Evolutionary conservation across 2,113 vertebrate species (phyloP).

Genomic region (Butorides virescens): DNA sequence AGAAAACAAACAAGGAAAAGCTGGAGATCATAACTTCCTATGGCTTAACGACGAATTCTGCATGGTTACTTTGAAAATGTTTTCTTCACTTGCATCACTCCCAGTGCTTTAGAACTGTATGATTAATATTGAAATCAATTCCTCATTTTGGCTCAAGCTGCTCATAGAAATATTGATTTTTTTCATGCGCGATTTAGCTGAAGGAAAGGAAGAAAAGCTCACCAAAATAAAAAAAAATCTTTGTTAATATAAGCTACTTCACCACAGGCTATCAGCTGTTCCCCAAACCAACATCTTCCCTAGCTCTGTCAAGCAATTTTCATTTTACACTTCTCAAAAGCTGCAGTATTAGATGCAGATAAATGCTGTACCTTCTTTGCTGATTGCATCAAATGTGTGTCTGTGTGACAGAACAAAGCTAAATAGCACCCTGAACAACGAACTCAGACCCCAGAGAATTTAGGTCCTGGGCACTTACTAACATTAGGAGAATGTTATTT

Average conservation of each 20-base stretch:
- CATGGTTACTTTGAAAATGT: not conserved
- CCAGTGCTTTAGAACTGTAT: not conserved
- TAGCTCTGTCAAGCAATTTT: not conserved
- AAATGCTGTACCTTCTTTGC: not conserved
- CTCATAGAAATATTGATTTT: not conserved
- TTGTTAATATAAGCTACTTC: not conserved
- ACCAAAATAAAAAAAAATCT: not conserved
- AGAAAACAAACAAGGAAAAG: not conserved
- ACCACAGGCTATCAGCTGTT: not conserved
- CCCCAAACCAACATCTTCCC: not conserved
- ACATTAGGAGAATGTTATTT: not conserved
- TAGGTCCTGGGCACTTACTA: not conserved
- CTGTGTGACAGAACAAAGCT: not conserved
- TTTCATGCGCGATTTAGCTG: not conserved
- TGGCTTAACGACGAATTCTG: not conserved
- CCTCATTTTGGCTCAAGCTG: not conserved
- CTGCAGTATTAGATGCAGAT: not conserved
- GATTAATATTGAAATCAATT: conserved; percentile 31
- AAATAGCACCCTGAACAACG: not conserved
- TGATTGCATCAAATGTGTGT: not conserved
- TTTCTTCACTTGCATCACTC: not conserved
- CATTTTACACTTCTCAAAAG: not conserved
- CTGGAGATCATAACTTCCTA: not conserved
- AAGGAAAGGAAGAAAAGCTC: not conserved
- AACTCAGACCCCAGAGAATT: not conserved